These are phyloP conservation scores for Poeciliopsis retropinna DNA, from an alignment of 2,113 vertebrate species.

Conservation along the genomic window DNA sequence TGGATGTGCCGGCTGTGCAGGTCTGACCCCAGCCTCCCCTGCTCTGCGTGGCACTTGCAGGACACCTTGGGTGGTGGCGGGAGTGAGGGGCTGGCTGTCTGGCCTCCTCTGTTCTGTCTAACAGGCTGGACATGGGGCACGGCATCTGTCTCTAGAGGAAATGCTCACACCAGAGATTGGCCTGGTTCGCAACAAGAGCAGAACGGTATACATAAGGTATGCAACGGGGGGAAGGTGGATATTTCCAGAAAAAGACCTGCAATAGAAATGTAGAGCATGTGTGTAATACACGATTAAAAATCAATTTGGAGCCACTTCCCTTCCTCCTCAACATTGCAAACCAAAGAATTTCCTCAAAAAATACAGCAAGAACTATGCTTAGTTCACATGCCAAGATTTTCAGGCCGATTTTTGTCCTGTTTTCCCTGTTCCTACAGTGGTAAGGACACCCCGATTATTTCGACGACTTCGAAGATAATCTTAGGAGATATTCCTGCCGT, in stretches of 20 bases:
- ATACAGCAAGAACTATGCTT: neutral
- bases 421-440: too few relatives aligned
- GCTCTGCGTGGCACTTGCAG: constrained; percentile 58
- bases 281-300: neutral
- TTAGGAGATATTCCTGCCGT: too few relatives aligned
- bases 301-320: neutral
- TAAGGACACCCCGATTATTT: too few relatives aligned
- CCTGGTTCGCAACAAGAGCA: constrained; percentile 6
- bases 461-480: too few relatives aligned
- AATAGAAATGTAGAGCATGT: neutral
- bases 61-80: constrained; percentile 55
- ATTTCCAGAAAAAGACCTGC: neutral
- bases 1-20: constrained; percentile 66
- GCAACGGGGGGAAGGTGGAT: neutral
- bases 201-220: neutral
- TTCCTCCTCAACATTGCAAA: neutral
- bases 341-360: neutral
- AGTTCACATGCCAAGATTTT: neutral
- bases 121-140: constrained; percentile 75
- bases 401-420: too few relatives aligned
- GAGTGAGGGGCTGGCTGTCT: constrained; percentile 52
- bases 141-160: constrained; percentile 68
- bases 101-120: constrained; percentile 64
- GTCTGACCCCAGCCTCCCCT: constrained; percentile 55
- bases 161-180: constrained; percentile 16